Evolutionary conservation across 2,888 invertebrate species (phyloP).

Genomic region (Plebejus melissa): DNA sequence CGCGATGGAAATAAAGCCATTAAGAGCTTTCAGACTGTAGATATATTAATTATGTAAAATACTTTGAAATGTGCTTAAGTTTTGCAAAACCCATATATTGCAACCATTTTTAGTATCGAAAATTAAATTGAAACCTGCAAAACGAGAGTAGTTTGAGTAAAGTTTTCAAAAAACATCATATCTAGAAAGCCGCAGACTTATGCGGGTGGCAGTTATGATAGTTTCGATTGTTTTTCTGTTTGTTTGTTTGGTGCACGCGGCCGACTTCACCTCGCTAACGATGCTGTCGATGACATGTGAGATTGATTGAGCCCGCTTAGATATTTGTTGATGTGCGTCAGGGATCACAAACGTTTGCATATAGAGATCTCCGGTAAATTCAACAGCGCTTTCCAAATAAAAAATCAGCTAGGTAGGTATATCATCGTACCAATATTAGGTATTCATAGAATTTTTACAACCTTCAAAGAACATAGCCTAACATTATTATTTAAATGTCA

Average conservation of each 20-base stretch:
- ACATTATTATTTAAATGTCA: not conserved
- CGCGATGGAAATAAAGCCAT: slow-evolving; percentile 20
- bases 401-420: not conserved
- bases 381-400: not conserved
- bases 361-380: not conserved
- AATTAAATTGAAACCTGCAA: not conserved
- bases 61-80: not conserved
- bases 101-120: not conserved
- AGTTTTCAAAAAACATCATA: not conserved
- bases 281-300: slow-evolving; percentile 35
- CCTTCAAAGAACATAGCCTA: not conserved
- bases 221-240: slow-evolving; percentile 16
- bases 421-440: not conserved
- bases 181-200: not conserved
- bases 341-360: slow-evolving; percentile 24
- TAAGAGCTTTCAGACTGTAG: not conserved
- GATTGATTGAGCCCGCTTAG: slow-evolving; percentile 36
- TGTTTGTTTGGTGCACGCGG: slow-evolving; percentile 26
- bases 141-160: not conserved
- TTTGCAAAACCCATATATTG: not conserved
- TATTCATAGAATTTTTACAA: not conserved
- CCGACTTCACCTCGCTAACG: slow-evolving; percentile 30
- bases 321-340: slow-evolving; percentile 34
- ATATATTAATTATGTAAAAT: not conserved
- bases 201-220: not conserved